Base-by-base conservation (phyloP, 1,140 invertebrate species). In the Armadillidium nasatum region DNA sequence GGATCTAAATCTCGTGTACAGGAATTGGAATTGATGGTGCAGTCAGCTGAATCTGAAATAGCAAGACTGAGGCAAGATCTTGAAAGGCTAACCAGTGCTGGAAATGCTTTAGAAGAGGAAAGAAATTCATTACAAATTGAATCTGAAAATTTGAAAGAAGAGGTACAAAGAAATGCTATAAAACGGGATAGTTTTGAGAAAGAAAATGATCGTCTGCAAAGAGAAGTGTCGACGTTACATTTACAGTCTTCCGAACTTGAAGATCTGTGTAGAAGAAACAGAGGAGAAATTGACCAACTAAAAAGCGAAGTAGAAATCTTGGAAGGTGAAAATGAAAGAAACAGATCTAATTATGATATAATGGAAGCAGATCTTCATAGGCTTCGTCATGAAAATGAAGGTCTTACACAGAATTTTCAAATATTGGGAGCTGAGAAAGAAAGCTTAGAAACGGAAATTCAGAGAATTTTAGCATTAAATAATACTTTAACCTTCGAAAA, bases 11-110 rank as follows among this genome's bases (percentile, higher is more conserved):
- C 78, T 4, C 66, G 80, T 6, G 77, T 81, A 6, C 73, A 76
- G 33, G 80, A 81, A 69, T 46, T 81, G n/a, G 80, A 81, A 21
- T 69, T 78, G 11, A 81, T 81, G 80, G 80, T 81, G 69, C 77
- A 78, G 75, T 77, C 75, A 46, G 80, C 80, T 22, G 80, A 81
- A 66, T 76, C 77, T 10, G 80, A 81, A 60, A 81, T 81, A 22
- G 73, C 77, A 19, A 74, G 77, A 44, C 54, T 81, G 10, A 71
- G 77, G 46, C 74, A 77, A 13, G 75, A 81, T 60, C 73, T 79
- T 67, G 72, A 74, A 13, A 69, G 21, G 66, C 73, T 79, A 21
- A 76, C n/a, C 66, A 72, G 73, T 19, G 78, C 44, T 13, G 69
- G 74, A 19, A 22, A 76, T 33, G 75, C 60, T 1, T 21, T 74